A percentile compares a stretch with the other conserved stretches of the same genome.
Evolutionary conservation across 2,113 vertebrate species (phyloP).

Genomic region (Otus sunia): DNA sequence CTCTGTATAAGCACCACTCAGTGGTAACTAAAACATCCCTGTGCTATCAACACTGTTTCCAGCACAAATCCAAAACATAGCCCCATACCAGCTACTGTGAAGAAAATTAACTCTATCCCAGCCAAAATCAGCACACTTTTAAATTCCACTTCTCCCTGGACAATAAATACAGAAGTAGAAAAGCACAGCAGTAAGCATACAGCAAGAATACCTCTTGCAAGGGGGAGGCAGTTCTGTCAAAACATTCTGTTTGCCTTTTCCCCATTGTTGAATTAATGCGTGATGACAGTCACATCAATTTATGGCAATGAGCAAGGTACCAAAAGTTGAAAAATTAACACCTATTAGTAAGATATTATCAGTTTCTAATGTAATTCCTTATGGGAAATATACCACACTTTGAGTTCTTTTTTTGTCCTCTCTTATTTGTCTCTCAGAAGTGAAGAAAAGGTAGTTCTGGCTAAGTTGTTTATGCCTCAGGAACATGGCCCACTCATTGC

Average conservation of each 20-base stretch:
- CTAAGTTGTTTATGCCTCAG: neutral
- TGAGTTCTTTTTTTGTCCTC: neutral
- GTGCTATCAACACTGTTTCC: too few relatives aligned
- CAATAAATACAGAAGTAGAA: neutral
- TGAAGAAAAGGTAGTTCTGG: neutral
- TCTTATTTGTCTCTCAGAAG: neutral
- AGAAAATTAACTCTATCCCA: too few relatives aligned
- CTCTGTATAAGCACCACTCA: too few relatives aligned
- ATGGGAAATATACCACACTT: neutral
- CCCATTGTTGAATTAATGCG: neutral
- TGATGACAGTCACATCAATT: neutral
- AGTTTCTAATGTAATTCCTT: neutral
- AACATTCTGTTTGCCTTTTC: neutral
- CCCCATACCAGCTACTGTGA: too few relatives aligned
- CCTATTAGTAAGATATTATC: neutral
- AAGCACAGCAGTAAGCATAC: neutral
- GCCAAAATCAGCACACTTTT: neutral
- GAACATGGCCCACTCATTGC: neutral
- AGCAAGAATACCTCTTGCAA: neutral
- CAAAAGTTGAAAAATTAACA: neutral
- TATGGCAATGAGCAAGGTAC: neutral
- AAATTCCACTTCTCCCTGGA: neutral
- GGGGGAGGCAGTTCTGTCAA: neutral
- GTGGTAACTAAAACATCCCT: too few relatives aligned
- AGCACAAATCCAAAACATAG: too few relatives aligned